Base-by-base conservation (phyloP, 1,140 invertebrate genomes). In the Anagrus nilaparvatae region DNA sequence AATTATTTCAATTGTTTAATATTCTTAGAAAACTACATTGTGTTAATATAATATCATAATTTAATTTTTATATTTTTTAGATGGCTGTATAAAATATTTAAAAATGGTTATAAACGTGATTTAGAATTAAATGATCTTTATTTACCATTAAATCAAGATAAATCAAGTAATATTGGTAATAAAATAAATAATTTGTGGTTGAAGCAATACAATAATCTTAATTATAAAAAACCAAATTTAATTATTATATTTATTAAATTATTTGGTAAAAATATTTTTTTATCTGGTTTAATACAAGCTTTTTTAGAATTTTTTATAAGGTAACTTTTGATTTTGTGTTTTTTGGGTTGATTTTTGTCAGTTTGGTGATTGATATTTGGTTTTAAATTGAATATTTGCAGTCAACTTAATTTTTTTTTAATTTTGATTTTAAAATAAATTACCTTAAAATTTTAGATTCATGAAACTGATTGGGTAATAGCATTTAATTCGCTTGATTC, bases 51-150 rank as follows among this genome's bases (percentile, higher is more conserved):
- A n/a, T n/a, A n/a, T n/a, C n/a, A n/a, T n/a, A n/a, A n/a, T n/a
- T n/a, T n/a, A n/a, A n/a, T n/a, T 28, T 28, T 29, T 28, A 32
- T 25, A 30, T 9, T 35, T 58, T 63, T 35, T 49, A 77, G 75
- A 59, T 78, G 75, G 74, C 69, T 70, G 0, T 51, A 71, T 5
- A 61, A 65, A 17, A 67, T 73, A 32, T 78, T 77, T 56, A 59
- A 59, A 49, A 55, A 59, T 40, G 76, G 77, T 6, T 63, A 69
- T 40, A 73, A 73, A 47, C 69, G 69, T 41, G 76, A 80, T 55
- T 58, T 80, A 35, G 68, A 77, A 44, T 65, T 75, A 43, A 50
- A 65, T 14, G 78, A 81, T 62, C 57, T 82, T 3, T 79, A 73
- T 60, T 61, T 69, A 37, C 70, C 77, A n/a, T 56, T 81, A 12